Base-by-base conservation (phyloP, 2,113 vertebrate species). In the Lamprotornis superbus region DNA sequence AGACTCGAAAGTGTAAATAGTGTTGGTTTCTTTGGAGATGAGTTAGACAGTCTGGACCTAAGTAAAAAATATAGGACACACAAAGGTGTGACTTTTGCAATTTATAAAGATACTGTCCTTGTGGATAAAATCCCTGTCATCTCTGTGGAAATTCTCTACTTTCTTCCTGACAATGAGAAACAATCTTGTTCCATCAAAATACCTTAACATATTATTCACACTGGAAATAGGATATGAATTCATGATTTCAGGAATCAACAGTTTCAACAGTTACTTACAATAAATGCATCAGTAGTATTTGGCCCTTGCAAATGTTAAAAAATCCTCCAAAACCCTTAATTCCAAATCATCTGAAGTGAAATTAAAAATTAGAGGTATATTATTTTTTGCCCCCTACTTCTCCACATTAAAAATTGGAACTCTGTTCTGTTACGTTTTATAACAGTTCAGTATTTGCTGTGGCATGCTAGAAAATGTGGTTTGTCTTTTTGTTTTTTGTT, bases 11-110 rank as follows among this genome's bases (percentile, higher is more conserved):
- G 70, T 79, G 74, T 85, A 67, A 87, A 82, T 68, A 87, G 23
- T 35, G 31, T 73, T 53, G 21, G 3, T 40, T 83, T 82, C 79
- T 87, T 61, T 40, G 4, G 31, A 79, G 30, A 46, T 88, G 27
- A 85, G 49, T 53, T 69, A 88, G 20, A 33, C n/a, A 50, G 30
- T 46, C 40, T 78, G 89, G 24, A 89, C 69, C 44, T 39, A 28
- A 73, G 57, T 69, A 42, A 78, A 89, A 81, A 73, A 47, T 44
- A 30, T 0, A 57, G 37, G 52, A 83, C 80, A 57, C 14, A 49
- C 33, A 76, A 76, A 82, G 46, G 49, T 94, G 65, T 60, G 61
- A 89, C 64, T 92, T 92, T 92, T 92, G 59, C 80, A 94, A 87
- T 95, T 91, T 94, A 31, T 87, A 74, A 5, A 25, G 40, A 49